Base-by-base conservation (phyloP, 2,797 vertebrate genomes). In the Channallabes apus region DNA sequence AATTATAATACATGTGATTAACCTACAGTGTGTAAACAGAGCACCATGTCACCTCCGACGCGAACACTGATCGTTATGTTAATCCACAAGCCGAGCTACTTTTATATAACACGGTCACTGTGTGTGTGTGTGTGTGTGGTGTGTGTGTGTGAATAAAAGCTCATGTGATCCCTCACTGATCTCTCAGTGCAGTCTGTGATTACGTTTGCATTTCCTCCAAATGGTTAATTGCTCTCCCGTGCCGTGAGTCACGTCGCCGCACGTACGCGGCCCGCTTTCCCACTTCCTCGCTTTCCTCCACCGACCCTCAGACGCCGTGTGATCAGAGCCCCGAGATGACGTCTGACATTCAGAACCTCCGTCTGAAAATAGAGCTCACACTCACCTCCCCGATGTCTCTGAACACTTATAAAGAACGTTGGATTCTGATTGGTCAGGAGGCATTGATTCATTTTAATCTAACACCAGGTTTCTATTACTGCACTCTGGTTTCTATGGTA, bases 231-330 rank as follows among this genome's bases (percentile, higher is more conserved):
- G 59, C 15, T 56, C 46, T 11, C 72, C 77, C 9, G 32, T 41
- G 51, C 71, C 22, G 82, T 67, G 82, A 84, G 59, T 84, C 82
- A 84, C 17, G 22, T 62, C 32, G 61, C 29, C 67, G n/a, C 15
- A 2, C 9, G 8, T 62, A 76, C 56, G 8, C 32, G 7, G 56
- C 67, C 41, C 32, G 22, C 29, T 41, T 27, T 72, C 54, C 14
- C 24, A 24, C 54, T 59, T 58, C 71, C 51, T 12, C 24, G 15
- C 54, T 46, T 67, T 82, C 35, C 81, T 75, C 69, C 59, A 46
- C 69, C 46, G 11, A 75, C 51, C 56, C 35, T 20, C 68, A 20
- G 81, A 15, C 38, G 32, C 41, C 32, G 8, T 76, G 58, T 51
- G 38, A 29, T 7, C 27, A 12, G 62, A 27, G 46, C 24, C 51